Percentiles rank a stretch among this genome's conserved stretches.
These are phyloP conservation scores for Cephus cinctus DNA, from an alignment of 1,140 invertebrate species.

Conservation along the genomic window DNA sequence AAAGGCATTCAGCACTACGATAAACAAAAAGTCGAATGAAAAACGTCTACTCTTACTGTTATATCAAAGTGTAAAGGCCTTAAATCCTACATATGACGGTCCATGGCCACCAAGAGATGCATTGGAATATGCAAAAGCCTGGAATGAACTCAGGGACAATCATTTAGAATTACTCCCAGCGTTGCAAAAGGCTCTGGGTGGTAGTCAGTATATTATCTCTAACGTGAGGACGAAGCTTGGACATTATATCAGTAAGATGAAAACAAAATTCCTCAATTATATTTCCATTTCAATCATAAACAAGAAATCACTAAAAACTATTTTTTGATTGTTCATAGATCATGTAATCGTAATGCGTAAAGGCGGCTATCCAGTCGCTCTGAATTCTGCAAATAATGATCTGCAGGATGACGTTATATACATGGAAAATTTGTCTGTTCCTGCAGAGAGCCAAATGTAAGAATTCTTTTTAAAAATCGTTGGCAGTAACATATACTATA, in stretches of 20 bases:
- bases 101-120: constrained; percentile 39
- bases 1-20: constrained; percentile 39
- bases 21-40: neutral
- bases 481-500: too few relatives aligned
- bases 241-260: constrained; percentile 51
- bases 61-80: constrained; percentile 57
- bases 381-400: constrained; percentile 32
- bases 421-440: constrained; percentile 46
- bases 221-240: constrained; percentile 48
- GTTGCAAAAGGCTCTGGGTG: constrained; percentile 51
- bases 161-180: constrained; percentile 41
- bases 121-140: constrained; percentile 23
- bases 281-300: neutral
- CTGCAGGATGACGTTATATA: constrained; percentile 12
- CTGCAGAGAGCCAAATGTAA: constrained; percentile 54
- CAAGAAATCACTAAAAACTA: neutral
- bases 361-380: constrained; percentile 53
- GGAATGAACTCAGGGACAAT: constrained; percentile 19
- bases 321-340: constrained; percentile 42
- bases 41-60: constrained; percentile 55
- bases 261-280: neutral
- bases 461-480: constrained; percentile 16
- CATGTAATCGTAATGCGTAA: constrained; percentile 55
- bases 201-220: constrained; percentile 47
- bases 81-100: constrained; percentile 54